Percentiles rank a stretch among this genome's conserved stretches.
phyloP scores from a whole-genome alignment of 2,888 invertebrate species.

The Tricholauxania praeusta region DNA sequence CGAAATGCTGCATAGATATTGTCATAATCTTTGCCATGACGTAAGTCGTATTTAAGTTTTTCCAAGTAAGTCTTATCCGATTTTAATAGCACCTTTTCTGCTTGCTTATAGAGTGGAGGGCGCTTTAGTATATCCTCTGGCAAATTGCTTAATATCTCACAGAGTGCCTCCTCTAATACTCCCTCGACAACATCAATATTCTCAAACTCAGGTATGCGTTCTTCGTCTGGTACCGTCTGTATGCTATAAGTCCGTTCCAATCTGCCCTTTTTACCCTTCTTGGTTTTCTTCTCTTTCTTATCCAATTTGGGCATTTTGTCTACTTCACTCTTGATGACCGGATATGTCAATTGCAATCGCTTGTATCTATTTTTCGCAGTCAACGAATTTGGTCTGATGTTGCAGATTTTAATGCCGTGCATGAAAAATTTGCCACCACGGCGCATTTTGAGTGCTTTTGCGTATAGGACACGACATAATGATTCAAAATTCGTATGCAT shows the following conservation, averaged over 20 bases:
- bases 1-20: constrained; percentile 68
- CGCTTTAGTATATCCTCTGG: constrained; percentile 48
- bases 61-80: constrained; percentile 60
- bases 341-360: constrained; percentile 54
- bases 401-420: constrained; percentile 72
- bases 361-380: constrained; percentile 54
- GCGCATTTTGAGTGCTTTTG: constrained; percentile 66
- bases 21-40: constrained; percentile 59
- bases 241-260: constrained; percentile 56
- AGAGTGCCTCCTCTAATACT: constrained; percentile 54
- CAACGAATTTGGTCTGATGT: constrained; percentile 56
- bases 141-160: constrained; percentile 50
- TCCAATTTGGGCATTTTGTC: constrained; percentile 6
- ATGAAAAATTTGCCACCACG: constrained; percentile 67
- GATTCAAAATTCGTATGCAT: constrained; percentile 74
- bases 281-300: constrained; percentile 36
- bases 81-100: constrained; percentile 57
- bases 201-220: constrained; percentile 52
- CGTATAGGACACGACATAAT: constrained; percentile 70
- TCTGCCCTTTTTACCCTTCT: constrained; percentile 26
- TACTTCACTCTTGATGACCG: constrained; percentile 35
- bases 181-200: constrained; percentile 54
- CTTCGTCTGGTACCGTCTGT: constrained; percentile 57
- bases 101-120: constrained; percentile 53
- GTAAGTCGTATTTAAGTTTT: constrained; percentile 54